Evolutionary conservation across 2,113 vertebrate species (phyloP).

Genomic region (Ptilorrhoa leucosticta): DNA sequence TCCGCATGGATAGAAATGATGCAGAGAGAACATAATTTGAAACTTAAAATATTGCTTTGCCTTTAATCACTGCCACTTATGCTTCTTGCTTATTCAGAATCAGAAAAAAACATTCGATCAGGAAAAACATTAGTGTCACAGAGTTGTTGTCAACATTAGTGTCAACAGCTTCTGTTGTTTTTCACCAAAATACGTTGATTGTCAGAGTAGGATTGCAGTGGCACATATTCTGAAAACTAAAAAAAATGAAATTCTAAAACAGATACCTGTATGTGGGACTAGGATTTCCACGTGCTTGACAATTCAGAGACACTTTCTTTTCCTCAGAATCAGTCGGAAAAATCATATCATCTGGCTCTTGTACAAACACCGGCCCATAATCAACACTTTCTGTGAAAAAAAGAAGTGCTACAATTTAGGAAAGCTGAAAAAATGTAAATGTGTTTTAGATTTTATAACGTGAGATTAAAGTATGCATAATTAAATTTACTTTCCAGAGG

Average conservation of each 20-base stretch:
- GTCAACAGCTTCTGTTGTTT: neutral
- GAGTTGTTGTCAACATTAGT: no score
- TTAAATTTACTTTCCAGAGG: neutral
- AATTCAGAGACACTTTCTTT: constrained; percentile 89
- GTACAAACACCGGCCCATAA: constrained; percentile 90
- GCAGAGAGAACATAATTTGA: neutral
- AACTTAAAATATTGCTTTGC: neutral
- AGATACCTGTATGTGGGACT: constrained; percentile 86
- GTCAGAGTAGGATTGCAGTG: neutral
- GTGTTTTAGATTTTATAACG: neutral
- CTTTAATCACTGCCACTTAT: neutral
- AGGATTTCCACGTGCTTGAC: constrained; percentile 87
- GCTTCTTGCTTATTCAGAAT: neutral
- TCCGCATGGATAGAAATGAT: neutral
- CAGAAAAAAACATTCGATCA: neutral
- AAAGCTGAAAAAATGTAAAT: neutral
- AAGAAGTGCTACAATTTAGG: neutral
- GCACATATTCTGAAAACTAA: neutral
- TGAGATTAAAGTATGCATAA: neutral
- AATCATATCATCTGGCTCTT: constrained; percentile 87
- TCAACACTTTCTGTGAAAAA: constrained; percentile 81
- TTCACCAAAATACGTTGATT: neutral
- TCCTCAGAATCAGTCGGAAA: constrained; percentile 89
- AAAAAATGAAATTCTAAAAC: neutral
- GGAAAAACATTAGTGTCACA: neutral